Evolutionary conservation across 1,140 invertebrate species (phyloP).

Genomic region (Phortica variegata): DNA sequence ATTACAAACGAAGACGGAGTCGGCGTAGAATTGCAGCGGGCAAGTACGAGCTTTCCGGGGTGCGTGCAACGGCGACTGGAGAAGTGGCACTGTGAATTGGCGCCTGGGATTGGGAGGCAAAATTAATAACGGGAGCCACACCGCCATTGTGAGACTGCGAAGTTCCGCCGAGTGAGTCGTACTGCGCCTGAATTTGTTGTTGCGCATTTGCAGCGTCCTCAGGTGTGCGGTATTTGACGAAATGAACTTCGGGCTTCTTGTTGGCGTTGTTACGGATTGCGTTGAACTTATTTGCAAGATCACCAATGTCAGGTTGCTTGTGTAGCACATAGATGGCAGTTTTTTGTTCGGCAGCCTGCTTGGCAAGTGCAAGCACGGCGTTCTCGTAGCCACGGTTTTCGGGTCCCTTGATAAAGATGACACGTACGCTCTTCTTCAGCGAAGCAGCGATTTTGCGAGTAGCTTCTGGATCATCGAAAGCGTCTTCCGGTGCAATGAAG

Average conservation of each 20-base stretch:
- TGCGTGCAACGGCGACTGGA: conserved; percentile 11
- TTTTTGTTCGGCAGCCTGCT: conserved; percentile 39
- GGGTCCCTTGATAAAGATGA: conserved; percentile 41
- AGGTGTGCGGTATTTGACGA: conserved; percentile 47
- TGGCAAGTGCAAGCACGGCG: conserved; percentile 36
- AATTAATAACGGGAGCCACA: conserved; percentile 47
- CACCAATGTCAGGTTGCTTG: conserved; percentile 40
- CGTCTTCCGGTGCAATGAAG: conserved; percentile 37
- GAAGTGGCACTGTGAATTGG: conserved; percentile 10
- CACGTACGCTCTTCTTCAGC: conserved; percentile 36
- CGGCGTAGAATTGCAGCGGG: conserved; percentile 42
- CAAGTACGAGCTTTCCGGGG: conserved; percentile 33
- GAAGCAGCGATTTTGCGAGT: conserved; percentile 22
- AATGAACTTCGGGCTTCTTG: conserved; percentile 44
- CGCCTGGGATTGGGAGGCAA: conserved; percentile 34
- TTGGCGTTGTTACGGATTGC: conserved; percentile 31
- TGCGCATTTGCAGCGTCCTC: conserved; percentile 48
- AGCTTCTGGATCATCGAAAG: conserved; percentile 35
- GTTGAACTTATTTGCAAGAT: conserved; percentile 44
- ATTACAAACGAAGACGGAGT: conserved; percentile 16
- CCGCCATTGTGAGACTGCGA: conserved; percentile 43
- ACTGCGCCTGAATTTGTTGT: conserved; percentile 38
- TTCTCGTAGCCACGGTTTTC: conserved; percentile 43
- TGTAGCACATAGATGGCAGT: conserved; percentile 45
- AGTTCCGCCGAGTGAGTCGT: conserved; percentile 38